Base-by-base conservation (phyloP, 1,140 invertebrate genomes). In the Chironomus tepperi region DNA sequence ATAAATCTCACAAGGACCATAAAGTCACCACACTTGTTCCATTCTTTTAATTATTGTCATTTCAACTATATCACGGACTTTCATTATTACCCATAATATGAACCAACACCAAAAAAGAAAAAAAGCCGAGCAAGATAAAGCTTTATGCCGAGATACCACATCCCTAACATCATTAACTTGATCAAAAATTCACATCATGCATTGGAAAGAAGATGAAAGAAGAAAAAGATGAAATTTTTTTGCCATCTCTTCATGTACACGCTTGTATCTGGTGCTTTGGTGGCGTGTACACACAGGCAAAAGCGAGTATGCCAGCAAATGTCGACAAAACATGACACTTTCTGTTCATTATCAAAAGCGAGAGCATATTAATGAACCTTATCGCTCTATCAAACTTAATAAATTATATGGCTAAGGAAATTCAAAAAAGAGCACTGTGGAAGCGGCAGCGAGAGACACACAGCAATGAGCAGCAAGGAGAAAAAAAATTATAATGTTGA, bases 311-410 rank as follows among this genome's bases (percentile, higher is more conserved):
- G 47, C 47, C 10, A 57, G 8, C 9, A 12, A 10, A 57, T 57
- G n/a, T 57, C 9, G n/a, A 57, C 12, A 67, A 21, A 70, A 19
- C 65, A 19, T 21, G 65, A 21, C 65, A 70, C 19, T 70, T 16
- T 70, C 16, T 70, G 65, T 70, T 70, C 65, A 70, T 70, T 70
- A 70, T 70, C 16, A 70, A 70, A 70, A 70, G 16, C 16, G 65
- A 70, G 65, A 19, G 65, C 65, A 19, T 70, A 70, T 70, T 70
- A 70, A 70, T 70, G 65, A 70, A 70, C 65, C 19, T 70, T 70
- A 70, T 70, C 65, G 47, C 19, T 70, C 65, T 19, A 70, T 70
- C 65, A 70, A 70, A 70, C 65, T 70, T 70, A 18, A 70, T 70
- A 70, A 70, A 70, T 70, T 70, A 70, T 70, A 70, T 21, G 10